Conservation (phyloP, 2,888 invertebrate species). For the Polydrusus pterygomalis region DNA sequence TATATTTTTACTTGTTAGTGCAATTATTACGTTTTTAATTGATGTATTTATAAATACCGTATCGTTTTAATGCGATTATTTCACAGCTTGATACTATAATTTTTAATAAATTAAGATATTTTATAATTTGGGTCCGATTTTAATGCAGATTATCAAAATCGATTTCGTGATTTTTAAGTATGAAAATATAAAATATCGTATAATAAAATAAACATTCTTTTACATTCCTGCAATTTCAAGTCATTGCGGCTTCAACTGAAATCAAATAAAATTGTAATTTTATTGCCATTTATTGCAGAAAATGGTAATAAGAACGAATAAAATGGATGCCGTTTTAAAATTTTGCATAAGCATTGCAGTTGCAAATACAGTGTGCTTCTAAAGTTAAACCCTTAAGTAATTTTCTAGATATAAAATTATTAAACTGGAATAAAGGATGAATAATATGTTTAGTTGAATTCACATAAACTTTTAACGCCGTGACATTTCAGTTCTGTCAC, state of each 20-base stretch:
- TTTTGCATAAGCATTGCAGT: not conserved
- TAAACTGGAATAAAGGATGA: too few species aligned
- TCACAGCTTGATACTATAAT: not conserved
- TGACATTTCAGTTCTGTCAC: too few species aligned
- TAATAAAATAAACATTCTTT: constrained; percentile 45
- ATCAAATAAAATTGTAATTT: constrained; percentile 53
- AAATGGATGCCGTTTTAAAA: constrained; percentile 44
- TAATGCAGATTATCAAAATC: not conserved
- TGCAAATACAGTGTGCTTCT: not conserved
- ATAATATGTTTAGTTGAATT: too few species aligned
- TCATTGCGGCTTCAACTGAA: constrained; percentile 50
- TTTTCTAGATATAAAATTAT: too few species aligned
- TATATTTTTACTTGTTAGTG: too few species aligned
- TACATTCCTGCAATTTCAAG: constrained; percentile 41
- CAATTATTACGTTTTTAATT: too few species aligned
- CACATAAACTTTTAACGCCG: too few species aligned
- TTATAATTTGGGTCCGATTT: constrained; percentile 5
- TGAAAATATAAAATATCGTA: constrained; percentile 21
- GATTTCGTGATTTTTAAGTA: constrained; percentile 35
- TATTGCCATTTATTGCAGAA: constrained; percentile 50
- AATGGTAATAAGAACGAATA: constrained; percentile 51
- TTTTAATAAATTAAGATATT: constrained; percentile 16
- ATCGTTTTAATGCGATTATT: too few species aligned
- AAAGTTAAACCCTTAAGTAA: not conserved
- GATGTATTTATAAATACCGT: too few species aligned